Base-by-base conservation (phyloP, 2,113 vertebrate genomes). In the Rutilus rutilus region DNA sequence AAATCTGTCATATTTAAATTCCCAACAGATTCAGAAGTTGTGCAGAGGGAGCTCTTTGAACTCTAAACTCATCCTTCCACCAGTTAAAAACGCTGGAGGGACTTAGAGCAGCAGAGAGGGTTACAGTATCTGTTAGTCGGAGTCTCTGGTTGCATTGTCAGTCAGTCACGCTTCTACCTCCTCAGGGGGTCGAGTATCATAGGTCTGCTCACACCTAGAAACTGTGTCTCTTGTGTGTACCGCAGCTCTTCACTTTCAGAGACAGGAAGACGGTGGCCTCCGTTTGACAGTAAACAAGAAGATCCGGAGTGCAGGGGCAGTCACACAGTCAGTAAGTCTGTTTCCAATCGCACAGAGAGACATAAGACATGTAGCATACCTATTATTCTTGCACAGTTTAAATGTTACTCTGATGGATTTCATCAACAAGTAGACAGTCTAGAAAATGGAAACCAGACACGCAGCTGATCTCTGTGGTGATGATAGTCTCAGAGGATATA, bases 61-160 rank as follows among this genome's bases (percentile, higher is more conserved):
- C 47, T 73, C 67, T 86, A 85, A 73, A 82, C 71, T 71, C 84
- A 75, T 86, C 81, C 82, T 78, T 82, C 50, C 64, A 21, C 27
- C 64, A 59, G 39, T 39, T 39, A 33, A 54, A 87, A 57, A 23
- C 19, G 27, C 50, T 71, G 75, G 71, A 69, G 54, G 65, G 87
- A 64, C 77, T 62, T 42, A 52, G 65, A 75, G 65, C 11, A 36
- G 36, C 27, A 30, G 67, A 64, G 67, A 85, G 57, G n/a, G 77
- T 74, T 54, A 77, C 47, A 54, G 47, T 45, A 85, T 80, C 65
- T 77, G 87, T 78, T 81, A 33, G 71, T 11, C 30, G 36, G 42
- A 78, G 83, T 78, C 83, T 89, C 86, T 60, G 78, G 86, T 89
- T 89, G 85, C 88, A 82, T 73, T 73, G 62, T 69, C 62, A 82